phyloP scores from a whole-genome alignment of 2,888 invertebrate genomes.

The Callinectes sapidus region DNA sequence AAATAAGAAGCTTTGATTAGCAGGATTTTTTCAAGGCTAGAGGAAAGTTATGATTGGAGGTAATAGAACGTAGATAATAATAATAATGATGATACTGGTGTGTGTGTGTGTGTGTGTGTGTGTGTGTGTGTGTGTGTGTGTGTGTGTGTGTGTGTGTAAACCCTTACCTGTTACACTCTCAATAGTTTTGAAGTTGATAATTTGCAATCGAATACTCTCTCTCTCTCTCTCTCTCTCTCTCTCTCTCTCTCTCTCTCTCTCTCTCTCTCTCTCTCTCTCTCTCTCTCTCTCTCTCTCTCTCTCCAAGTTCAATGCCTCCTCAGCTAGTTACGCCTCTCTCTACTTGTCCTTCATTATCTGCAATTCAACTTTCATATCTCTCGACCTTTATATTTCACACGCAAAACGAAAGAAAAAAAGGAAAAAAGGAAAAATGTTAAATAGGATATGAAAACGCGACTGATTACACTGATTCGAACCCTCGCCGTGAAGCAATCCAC shows the following conservation, averaged over 20 bases:
- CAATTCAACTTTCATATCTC: background rate
- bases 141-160: background rate
- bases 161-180: background rate
- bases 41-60: too few species aligned
- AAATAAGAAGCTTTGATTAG: too few species aligned
- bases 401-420: background rate
- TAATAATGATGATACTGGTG: too few species aligned
- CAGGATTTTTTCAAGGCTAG: too few species aligned
- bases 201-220: too few species aligned
- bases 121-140: conserved; percentile 2
- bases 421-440: background rate
- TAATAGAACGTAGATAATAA: too few species aligned
- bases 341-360: background rate
- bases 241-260: background rate
- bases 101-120: too few species aligned
- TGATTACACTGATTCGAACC: background rate
- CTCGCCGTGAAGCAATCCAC: background rate
- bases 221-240: too few species aligned
- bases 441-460: background rate
- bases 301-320: background rate
- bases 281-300: too few species aligned
- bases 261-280: background rate
- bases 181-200: too few species aligned
- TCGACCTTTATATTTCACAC: background rate
- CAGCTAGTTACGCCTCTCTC: background rate